These are phyloP conservation scores for Pogonomyrmex barbatus DNA, from an alignment of 1,140 invertebrate species.

Conservation along the genomic window DNA sequence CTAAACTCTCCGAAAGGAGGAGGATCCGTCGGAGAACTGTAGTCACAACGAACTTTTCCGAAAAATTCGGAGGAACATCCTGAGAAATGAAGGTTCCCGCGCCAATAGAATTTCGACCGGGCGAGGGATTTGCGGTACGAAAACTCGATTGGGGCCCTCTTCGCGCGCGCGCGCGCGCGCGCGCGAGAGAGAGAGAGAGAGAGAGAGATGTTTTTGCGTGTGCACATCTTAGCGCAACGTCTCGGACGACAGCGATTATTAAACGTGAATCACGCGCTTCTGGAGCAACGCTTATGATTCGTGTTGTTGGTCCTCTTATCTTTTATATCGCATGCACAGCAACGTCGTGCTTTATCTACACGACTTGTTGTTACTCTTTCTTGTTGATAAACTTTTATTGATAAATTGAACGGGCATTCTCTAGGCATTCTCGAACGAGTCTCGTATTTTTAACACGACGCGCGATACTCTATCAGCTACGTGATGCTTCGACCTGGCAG, in stretches of 20 bases:
- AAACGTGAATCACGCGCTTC: conserved; percentile 19
- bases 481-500: background rate
- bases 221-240: background rate
- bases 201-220: background rate
- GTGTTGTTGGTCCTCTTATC: conserved; percentile 10
- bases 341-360: conserved; percentile 41
- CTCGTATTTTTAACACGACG: conserved; percentile 25
- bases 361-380: background rate
- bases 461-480: conserved; percentile 4
- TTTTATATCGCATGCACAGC: conserved; percentile 11
- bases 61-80: conserved; percentile 2
- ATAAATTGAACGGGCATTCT: background rate
- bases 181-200: background rate
- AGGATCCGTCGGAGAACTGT: background rate
- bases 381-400: conserved; percentile 44
- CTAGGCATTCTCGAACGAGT: background rate
- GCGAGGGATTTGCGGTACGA: background rate
- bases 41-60: background rate
- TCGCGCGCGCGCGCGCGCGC: too few relatives aligned
- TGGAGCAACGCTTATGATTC: conserved; percentile 27
- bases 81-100: conserved; percentile 16
- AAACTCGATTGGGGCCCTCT: background rate
- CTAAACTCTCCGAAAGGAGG: background rate
- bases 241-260: conserved; percentile 7
- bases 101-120: background rate